Conservation (phyloP, 2,888 invertebrate species). For the Eueremaeus valkanovi region DNA sequence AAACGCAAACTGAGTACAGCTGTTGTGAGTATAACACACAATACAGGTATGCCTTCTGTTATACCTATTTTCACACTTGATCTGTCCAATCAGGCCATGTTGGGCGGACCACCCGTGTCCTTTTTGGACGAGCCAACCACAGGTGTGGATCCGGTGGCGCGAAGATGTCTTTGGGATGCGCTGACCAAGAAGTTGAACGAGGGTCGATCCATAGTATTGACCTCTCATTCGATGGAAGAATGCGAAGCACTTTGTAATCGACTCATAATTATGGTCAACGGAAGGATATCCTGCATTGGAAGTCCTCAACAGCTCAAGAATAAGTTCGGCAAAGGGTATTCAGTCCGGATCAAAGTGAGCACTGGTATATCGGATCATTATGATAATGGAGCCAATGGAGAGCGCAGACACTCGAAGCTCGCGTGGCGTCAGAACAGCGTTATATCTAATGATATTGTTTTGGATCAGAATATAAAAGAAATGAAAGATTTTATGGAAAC, state of each 20-base stretch:
- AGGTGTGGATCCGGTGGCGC: slow-evolving; percentile 75
- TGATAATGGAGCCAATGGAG: not conserved
- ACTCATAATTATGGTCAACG: slow-evolving; percentile 60
- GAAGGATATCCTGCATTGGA: slow-evolving; percentile 59
- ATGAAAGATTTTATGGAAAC: slow-evolving; percentile 30
- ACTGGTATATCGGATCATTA: slow-evolving; percentile 31
- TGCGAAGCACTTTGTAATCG: slow-evolving; percentile 63
- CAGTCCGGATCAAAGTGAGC: slow-evolving; percentile 52
- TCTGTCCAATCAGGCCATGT: slow-evolving; percentile 54
- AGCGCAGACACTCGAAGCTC: not conserved
- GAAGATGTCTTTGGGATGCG: slow-evolving; percentile 74
- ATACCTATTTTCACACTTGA: slow-evolving; percentile 28
- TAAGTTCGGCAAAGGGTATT: slow-evolving; percentile 66
- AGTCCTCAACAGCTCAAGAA: slow-evolving; percentile 71
- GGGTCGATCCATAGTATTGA: slow-evolving; percentile 72
- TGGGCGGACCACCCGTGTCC: slow-evolving; percentile 66
- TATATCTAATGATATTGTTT: not conserved
- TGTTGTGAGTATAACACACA: slow-evolving; percentile 40
- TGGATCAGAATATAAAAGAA: slow-evolving; percentile 33
- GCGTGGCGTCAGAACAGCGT: not conserved
- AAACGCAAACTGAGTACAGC: slow-evolving; percentile 45
- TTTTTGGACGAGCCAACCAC: slow-evolving; percentile 65
- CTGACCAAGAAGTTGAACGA: slow-evolving; percentile 62
- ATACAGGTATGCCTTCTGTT: slow-evolving; percentile 42
- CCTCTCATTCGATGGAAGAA: slow-evolving; percentile 61